phyloP scores from a whole-genome alignment of 2,113 vertebrate species.

The Hydrochoerus hydrochaeris region DNA sequence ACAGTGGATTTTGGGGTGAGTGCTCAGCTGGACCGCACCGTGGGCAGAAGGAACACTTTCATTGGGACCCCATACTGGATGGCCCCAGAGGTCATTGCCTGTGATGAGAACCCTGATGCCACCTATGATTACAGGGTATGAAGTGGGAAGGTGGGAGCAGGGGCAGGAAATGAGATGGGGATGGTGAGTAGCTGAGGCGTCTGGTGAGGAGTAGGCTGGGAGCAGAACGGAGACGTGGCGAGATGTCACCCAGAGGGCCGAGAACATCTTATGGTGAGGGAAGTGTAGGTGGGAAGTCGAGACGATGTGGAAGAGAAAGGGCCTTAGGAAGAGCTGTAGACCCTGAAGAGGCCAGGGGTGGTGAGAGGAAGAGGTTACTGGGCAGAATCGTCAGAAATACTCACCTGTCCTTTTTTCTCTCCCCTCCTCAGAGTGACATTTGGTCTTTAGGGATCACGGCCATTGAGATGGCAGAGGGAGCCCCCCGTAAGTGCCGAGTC shows the following conservation, averaged over 20 bases:
- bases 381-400: background rate
- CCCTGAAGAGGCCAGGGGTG: background rate
- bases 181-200: background rate
- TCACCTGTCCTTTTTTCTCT: background rate
- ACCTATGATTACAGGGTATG: slow-evolving; percentile 96
- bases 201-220: background rate
- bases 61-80: slow-evolving; percentile 98
- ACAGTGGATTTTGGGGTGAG: slow-evolving; percentile 96
- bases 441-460: slow-evolving; percentile 97
- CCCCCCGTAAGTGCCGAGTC: slow-evolving; percentile 91
- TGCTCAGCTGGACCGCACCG: slow-evolving; percentile 94
- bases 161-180: background rate
- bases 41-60: slow-evolving; percentile 95
- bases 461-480: slow-evolving; percentile 97
- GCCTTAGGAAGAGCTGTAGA: background rate
- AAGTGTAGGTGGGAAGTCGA: background rate
- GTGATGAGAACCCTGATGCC: slow-evolving; percentile 95
- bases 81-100: slow-evolving; percentile 96
- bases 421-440: slow-evolving; percentile 91
- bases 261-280: background rate
- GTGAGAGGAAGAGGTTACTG: background rate
- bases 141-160: background rate
- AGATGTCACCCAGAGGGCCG: background rate
- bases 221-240: background rate
- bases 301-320: background rate